Evolutionary conservation across 2,113 vertebrate genomes (phyloP).

Genomic region (Psilopsiagon aurifrons): DNA sequence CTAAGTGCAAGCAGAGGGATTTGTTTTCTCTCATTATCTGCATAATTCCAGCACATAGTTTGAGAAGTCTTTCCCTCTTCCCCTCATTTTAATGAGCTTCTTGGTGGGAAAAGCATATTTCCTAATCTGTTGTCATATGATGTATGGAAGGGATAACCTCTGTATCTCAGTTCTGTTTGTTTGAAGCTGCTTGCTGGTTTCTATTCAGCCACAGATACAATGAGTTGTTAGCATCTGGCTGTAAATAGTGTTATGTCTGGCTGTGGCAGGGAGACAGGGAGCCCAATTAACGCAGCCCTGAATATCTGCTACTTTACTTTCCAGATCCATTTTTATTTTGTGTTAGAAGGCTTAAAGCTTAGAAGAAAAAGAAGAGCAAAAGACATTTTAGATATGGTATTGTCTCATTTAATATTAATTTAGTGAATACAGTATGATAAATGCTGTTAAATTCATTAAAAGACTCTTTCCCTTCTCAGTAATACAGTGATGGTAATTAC

Average conservation of each 20-base stretch:
- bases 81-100: slow-evolving; percentile 36
- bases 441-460: neutral
- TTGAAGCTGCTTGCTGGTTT: slow-evolving; percentile 52
- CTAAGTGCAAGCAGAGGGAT: neutral
- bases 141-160: slow-evolving; percentile 22
- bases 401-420: slow-evolving; percentile 28
- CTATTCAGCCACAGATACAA: slow-evolving; percentile 16
- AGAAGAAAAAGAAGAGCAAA: neutral
- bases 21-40: slow-evolving; percentile 7
- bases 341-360: neutral
- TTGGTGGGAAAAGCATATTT: slow-evolving; percentile 13
- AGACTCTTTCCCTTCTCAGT: neutral
- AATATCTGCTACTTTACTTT: slow-evolving; percentile 5
- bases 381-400: neutral
- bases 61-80: slow-evolving; percentile 1
- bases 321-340: neutral
- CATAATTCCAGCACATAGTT: neutral
- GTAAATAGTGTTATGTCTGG: slow-evolving; percentile 45
- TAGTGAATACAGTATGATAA: neutral
- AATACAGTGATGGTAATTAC: neutral
- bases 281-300: slow-evolving; percentile 8
- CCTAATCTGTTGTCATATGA: slow-evolving; percentile 13
- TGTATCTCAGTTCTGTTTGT: neutral
- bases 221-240: slow-evolving; percentile 58
- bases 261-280: neutral